Base-by-base conservation (phyloP, 1,140 invertebrate genomes). In the Dendroctonus ponderosae region DNA sequence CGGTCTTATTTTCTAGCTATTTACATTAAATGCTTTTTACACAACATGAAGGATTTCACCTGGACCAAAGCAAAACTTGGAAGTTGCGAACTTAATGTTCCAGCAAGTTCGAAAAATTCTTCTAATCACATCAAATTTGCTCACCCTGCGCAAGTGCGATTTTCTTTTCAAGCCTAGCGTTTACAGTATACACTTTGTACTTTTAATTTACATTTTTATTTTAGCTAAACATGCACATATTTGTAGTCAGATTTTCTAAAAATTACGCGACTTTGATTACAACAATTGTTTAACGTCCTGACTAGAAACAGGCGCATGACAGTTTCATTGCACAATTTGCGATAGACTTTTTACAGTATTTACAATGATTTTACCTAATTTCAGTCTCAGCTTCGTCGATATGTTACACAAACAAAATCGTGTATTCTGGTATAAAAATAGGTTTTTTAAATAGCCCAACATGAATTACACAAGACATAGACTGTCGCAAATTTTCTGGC, bases 371-470 rank as follows among this genome's bases (percentile, higher is more conserved):
- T 56, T 51, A 51, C 49, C 11, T 43, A 15, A 46, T 14, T 51
- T 63, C 50, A 53, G 61, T 63, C 59, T 62, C 59, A 62, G 59
- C 46, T 11, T 62, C 37, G 26, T 62, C 59, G 59, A 62, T 62
- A 62, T 62, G 59, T 62, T 62, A 50, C 48, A 62, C 48, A 52
- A 51, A 56, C 38, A 40, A 56, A 50, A 51, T 26, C 8, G 6
- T 26, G 49, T 51, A 51, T 12, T 8, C 49, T 51, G 49, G 49
- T n/a, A 12, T 51, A 51, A 51, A 51, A 12, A 48, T 48, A 6
- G 1, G 26, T 26, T 26, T 26, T 26, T 26, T 26, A 26, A 26
- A 26, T 26, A 26, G 3, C 26, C 26, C 26, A 26, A 26, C 26
- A 26, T 26, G 26, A 26, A 26, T 26, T 26, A 26, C 26, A 1